Conservation (phyloP, 2,888 invertebrate species). For the Synergus gifuensis region DNA sequence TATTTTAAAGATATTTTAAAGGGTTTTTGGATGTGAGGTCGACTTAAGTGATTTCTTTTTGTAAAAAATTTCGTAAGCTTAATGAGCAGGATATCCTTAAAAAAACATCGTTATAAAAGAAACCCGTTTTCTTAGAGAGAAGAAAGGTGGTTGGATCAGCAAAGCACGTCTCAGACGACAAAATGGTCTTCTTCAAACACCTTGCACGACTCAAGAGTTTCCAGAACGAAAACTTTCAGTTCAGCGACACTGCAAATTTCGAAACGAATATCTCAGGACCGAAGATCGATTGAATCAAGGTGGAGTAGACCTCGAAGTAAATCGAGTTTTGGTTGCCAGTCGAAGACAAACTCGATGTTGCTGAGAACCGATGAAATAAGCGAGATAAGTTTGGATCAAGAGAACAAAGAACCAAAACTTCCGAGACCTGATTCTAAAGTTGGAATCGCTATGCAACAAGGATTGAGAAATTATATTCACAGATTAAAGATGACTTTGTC, state of each 20-base stretch:
- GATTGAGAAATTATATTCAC: constrained; percentile 62
- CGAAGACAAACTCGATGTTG: constrained; percentile 16
- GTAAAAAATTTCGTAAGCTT: neutral
- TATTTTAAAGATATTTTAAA: neutral
- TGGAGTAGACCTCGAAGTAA: constrained; percentile 13
- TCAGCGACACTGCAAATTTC: constrained; percentile 19
- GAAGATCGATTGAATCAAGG: neutral
- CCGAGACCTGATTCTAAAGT: constrained; percentile 59
- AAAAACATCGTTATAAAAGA: neutral
- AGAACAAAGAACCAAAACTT: constrained; percentile 47
- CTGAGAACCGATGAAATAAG: neutral
- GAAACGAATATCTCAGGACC: constrained; percentile 7
- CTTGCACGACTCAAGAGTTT: neutral
- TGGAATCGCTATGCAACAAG: constrained; percentile 58
- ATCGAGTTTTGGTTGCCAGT: constrained; percentile 1
- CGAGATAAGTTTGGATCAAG: neutral
- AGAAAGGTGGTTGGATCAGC: neutral
- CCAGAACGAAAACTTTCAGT: constrained; percentile 21
- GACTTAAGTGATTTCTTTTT: neutral
- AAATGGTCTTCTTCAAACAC: constrained; percentile 27
- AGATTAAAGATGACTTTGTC: constrained; percentile 59
- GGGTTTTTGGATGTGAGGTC: too few species aligned
- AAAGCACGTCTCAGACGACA: neutral
- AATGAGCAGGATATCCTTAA: neutral
- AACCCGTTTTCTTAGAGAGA: neutral